Evolutionary conservation across 2,113 vertebrate genomes (phyloP), one percentile per base, ranked within the genome.

Genomic region (Candoia aspera): DNA sequence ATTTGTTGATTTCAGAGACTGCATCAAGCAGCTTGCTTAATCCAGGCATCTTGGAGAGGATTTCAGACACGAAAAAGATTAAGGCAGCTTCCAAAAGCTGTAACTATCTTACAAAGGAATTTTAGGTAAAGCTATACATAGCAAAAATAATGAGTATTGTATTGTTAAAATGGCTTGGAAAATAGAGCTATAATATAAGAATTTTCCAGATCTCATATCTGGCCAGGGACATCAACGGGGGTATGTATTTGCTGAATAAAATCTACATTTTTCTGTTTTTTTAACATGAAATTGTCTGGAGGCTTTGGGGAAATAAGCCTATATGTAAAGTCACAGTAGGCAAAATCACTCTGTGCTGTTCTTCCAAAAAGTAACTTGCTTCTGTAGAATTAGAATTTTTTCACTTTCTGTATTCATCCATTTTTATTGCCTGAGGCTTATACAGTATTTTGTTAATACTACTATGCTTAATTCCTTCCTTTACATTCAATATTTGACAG

Each of bases 31-130:
- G 99, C 98, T 29, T 98, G 97, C 93, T 91, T 97, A 95, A 98
- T 99, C 96, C 99, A 99, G 97, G 99, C 99, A 83, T 95, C 90
- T 0, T 99, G 99, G 99, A 98, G 97, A 86, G 98, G 98, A 88
- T 98, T 98, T 96, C 97, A 95, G 95, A 99, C 98, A 46, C 97
- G 99, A 89, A 98, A 96, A 90, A 97, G 98, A 95, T 94, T 99
- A 92, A 99, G 98, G 97, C 99, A 96, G 89, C 98, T 99, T 29
- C 98, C 96, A 46, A 96, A 97, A 95, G 98, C 98, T 2, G 98
- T 99, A 86, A 97, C 96, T 54, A 49, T 92, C 49, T 97, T 99
- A 96, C 99, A 99, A 96, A 98, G 98, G 87, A 98, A 95, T 97
- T 99, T 99, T 98, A 99, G 99, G 99, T 99, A 95, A 94, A 90